Conservation (phyloP, 2,113 vertebrate genomes). For the Cercocebus atys region DNA sequence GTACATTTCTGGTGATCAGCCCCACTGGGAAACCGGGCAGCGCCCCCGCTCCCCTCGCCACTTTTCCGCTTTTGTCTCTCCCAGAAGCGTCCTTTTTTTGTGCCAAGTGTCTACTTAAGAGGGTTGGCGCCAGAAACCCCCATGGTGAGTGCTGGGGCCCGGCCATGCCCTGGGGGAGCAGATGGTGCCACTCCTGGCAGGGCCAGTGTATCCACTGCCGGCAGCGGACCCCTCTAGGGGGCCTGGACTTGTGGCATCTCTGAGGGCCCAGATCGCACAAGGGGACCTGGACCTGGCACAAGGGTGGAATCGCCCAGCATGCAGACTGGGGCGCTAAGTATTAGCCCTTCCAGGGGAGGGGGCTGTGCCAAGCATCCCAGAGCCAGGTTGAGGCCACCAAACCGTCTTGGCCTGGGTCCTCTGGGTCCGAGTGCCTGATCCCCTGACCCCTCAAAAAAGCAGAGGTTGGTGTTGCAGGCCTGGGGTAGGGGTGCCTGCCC, state of each 20-base stretch:
- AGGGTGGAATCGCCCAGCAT: neutral
- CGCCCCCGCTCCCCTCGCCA: constrained; percentile 22
- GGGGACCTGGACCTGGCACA: neutral
- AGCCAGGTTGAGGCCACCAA: no score
- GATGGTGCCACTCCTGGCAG: neutral
- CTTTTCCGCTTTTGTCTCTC: constrained; percentile 42
- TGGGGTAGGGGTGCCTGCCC: neutral
- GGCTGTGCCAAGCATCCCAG: neutral
- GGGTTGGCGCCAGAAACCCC: constrained; percentile 29
- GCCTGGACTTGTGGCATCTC: neutral
- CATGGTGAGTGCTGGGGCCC: neutral
- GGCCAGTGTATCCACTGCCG: neutral
- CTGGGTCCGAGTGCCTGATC: neutral
- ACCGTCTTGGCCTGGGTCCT: neutral
- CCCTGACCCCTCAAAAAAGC: neutral
- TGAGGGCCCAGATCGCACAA: neutral
- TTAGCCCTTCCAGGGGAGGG: neutral
- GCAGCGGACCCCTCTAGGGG: neutral
- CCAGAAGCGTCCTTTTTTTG: constrained; percentile 46
- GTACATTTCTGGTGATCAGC: constrained; percentile 64
- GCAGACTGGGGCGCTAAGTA: neutral
- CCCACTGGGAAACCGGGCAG: neutral
- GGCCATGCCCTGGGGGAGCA: neutral
- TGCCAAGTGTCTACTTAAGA: constrained; percentile 64
- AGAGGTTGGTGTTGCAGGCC: neutral